Evolutionary conservation across 37 sponge, comb jelly and placozoan genomes (phyloP), one percentile per base, ranked within the genome.

Genomic region (Geodia barretti): DNA sequence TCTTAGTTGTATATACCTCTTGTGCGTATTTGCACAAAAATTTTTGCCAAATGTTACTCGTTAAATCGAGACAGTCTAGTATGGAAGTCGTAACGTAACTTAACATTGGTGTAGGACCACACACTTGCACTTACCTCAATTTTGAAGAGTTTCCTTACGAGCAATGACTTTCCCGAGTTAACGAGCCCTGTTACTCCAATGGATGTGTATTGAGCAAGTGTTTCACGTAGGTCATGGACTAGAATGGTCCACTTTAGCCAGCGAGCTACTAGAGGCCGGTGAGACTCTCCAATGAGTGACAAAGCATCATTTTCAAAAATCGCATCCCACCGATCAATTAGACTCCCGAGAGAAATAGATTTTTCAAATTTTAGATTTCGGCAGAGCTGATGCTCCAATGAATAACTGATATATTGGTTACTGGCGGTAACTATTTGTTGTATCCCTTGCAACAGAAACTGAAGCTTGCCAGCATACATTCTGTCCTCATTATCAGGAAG

Each of bases 201-300:
- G 11, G 90, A 66, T 41, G 90, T 90, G 72, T 90, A 79, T 17
- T 62, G 41, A 23, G 90, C 90, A 21, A 90, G 72, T 36, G 72
- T 71, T 67, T 90, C 90, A 21, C 90, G 47, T 11, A 90, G 77
- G 21, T 85, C 24, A 59, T 85, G 82, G n/a, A 90, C 39, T 39
- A 75, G 69, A 21, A 90, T 60, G 11, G 78, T 70, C 91, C 91
- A 90, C 20, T 80, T 80, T 11, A 90, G 69, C 91, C 91, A 90
- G 59, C 91, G 58, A 23, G 91, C 91, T 64, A 90, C 62, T 33
- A 90, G 82, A 4, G 78, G 62, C 1, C 82, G 82, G 73, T 77
- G 54, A 26, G 73, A 40, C 0, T n/a, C 59, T 0, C 29, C 59
- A 31, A 90, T 78, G 1, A 80, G 47, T 14, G 72, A 76, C 0